Evolutionary conservation across 92 coral and sea anemone genomes (phyloP).

Genomic region (Porites evermanni): DNA sequence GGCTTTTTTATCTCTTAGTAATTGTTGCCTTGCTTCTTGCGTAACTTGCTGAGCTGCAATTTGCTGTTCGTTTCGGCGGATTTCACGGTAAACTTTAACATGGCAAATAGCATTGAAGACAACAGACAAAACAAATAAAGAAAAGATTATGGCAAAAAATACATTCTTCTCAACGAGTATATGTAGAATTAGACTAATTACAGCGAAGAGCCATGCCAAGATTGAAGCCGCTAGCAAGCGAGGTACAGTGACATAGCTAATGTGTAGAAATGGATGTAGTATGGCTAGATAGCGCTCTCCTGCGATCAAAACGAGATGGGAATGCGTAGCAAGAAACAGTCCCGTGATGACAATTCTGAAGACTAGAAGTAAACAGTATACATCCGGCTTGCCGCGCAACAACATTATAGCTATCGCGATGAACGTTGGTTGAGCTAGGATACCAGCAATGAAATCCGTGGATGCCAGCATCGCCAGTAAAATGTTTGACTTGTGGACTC

Average conservation of each 20-base stretch:
- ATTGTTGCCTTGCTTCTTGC: neutral
- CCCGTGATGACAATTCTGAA: neutral
- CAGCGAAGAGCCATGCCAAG: neutral
- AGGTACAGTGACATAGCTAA: neutral
- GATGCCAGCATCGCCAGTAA: neutral
- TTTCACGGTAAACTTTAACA: too few relatives aligned
- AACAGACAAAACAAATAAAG: too few relatives aligned
- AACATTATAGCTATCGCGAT: neutral
- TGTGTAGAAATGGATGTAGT: neutral
- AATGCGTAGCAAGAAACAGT: neutral
- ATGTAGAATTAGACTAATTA: neutral
- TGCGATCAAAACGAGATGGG: neutral
- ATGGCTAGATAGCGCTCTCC: neutral
- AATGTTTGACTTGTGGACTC: constrained; percentile 13
- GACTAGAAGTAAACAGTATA: neutral
- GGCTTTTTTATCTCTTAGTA: neutral
- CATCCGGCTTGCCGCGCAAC: neutral
- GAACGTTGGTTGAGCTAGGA: neutral
- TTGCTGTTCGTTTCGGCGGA: constrained; percentile 9
- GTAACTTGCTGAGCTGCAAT: constrained; percentile 23
- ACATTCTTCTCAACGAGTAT: neutral
- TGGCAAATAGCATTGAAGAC: too few relatives aligned
- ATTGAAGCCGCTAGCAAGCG: constrained; percentile 1
- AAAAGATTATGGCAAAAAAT: neutral
- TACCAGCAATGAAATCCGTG: neutral